Percentiles rank a stretch among this genome's conserved stretches.
phyloP scores from a whole-genome alignment of 2,113 vertebrate species.

The Podarcis cretensis region DNA sequence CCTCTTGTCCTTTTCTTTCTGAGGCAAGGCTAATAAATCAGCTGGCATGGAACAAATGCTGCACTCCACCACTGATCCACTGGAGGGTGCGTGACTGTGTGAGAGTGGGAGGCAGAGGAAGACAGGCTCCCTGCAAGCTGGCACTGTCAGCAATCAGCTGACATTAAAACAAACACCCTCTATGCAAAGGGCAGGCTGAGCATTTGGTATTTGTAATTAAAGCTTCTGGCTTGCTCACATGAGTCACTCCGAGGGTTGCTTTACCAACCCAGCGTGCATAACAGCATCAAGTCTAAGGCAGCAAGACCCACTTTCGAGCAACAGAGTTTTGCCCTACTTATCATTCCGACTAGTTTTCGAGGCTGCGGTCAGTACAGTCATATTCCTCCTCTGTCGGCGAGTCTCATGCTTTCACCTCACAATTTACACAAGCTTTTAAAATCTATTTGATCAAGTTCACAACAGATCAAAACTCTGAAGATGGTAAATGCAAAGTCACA shows the following conservation, averaged over 20 bases:
- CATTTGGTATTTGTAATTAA: not conserved
- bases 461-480: too few species aligned
- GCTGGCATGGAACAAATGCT: constrained; percentile 12
- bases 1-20: constrained; percentile 45
- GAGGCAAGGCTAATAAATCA: constrained; percentile 53
- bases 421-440: not conserved
- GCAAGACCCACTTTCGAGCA: not conserved
- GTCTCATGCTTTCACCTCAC: not conserved
- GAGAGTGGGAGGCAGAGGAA: constrained; percentile 16
- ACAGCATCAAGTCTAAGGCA: not conserved
- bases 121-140: constrained; percentile 3
- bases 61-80: not conserved
- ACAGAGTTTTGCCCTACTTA: not conserved
- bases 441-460: not conserved
- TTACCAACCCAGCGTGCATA: not conserved
- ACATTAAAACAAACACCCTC: not conserved
- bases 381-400: not conserved
- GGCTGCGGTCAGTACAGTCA: not conserved
- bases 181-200: constrained; percentile 19
- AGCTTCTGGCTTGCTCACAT: constrained; percentile 21
- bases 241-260: constrained; percentile 37
- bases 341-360: not conserved
- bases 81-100: not conserved
- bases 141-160: not conserved
- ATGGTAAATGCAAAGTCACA: not conserved